Base-by-base conservation (phyloP, 2,113 vertebrate genomes). In the Otolemur garnettii region DNA sequence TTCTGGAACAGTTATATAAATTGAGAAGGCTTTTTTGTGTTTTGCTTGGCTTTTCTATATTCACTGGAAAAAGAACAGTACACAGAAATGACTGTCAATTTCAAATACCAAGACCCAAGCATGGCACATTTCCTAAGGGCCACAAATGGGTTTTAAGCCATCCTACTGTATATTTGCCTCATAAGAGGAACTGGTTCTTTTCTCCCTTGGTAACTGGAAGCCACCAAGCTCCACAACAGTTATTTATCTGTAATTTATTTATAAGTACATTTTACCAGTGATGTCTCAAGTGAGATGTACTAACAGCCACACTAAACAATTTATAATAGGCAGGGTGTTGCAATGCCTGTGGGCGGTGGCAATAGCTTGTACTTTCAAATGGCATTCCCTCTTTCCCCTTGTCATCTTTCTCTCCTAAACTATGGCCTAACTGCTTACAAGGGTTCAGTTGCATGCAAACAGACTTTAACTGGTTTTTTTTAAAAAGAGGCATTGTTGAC, bases 41-140 rank as follows among this genome's bases (percentile, higher is more conserved):
- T 97, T 78, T 33, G 26, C 57, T 78, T 96, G 62, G 33, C 45
- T 93, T 68, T 93, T 91, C 78, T 57, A 15, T n/a, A 81, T 66
- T 86, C 18, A 92, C 50, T 87, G 19, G 78, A 62, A 72, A 96
- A 71, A 69, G 66, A 50, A 35, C 19, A 74, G 60, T 26, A 80
- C 33, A 13, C 33, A 88, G 90, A 95, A 88, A 71, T 71, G 42
- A 91, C 66, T 55, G 22, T 81, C 62, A 82, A 69, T 28, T 78
- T 72, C 64, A 92, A 60, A 80, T 28, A 87, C 2, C 12, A 96
- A 64, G 35, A 80, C 68, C n/a, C n/a, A 84, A 78, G n/a, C 69
- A 91, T 38, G 72, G 71, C 42, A 93, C n/a, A 33, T 68, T 89
- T 82, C 35, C 15, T 64, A 80, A 92, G 86, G 35, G 24, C 38